Evolutionary conservation across 2,888 invertebrate species (phyloP).

Genomic region (Julus scandinavius): DNA sequence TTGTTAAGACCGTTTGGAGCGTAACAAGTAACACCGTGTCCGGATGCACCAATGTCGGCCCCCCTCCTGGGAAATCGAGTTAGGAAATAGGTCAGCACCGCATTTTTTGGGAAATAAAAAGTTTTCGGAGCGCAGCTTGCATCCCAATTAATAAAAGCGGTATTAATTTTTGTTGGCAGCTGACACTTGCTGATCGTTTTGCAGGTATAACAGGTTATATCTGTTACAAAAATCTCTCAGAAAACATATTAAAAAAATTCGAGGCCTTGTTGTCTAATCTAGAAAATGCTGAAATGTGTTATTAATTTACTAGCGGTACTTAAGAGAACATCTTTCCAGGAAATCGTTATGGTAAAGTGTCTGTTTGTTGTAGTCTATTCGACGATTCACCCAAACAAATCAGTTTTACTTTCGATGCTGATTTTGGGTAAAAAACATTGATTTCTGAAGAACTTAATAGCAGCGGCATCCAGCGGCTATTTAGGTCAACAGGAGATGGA

Average conservation of each 20-base stretch:
- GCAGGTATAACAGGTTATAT: not conserved
- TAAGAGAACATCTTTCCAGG: not conserved
- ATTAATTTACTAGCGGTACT: not conserved
- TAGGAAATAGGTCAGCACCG: not conserved
- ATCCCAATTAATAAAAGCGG: slow-evolving; percentile 24
- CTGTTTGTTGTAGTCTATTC: not conserved
- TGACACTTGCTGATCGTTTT: not conserved
- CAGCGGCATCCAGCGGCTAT: not conserved
- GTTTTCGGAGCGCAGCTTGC: not conserved
- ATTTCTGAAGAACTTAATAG: not conserved
- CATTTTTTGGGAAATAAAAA: slow-evolving; percentile 20
- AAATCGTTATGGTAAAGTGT: not conserved
- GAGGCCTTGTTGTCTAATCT: slow-evolving; percentile 22
- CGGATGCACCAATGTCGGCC: slow-evolving; percentile 8
- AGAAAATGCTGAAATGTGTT: not conserved
- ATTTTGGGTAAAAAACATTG: not conserved
- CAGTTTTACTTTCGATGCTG: not conserved
- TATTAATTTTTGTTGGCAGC: slow-evolving; percentile 33
- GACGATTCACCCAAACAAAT: not conserved
- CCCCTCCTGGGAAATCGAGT: not conserved
- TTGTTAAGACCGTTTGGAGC: not conserved
- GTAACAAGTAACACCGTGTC: slow-evolving; percentile 25
- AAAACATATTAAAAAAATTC: not conserved
- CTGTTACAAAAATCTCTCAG: not conserved
- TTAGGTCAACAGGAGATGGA: not conserved